Evolutionary conservation across 2,888 invertebrate species (phyloP), one percentile per base, ranked within the genome.

Genomic region (Orthosia incerta): DNA sequence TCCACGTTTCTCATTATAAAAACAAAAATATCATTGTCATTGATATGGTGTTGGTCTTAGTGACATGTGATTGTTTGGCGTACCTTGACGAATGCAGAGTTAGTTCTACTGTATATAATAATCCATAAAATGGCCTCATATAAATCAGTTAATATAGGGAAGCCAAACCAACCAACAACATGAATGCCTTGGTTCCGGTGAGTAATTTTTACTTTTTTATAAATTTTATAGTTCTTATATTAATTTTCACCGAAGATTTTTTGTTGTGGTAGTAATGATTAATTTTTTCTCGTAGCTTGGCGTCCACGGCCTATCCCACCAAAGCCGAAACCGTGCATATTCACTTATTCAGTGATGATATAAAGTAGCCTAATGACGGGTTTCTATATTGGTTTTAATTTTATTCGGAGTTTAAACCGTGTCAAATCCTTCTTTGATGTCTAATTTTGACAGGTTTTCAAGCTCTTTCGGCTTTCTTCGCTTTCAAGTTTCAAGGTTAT

Each of bases 1-100:
- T 39, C 39, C 11, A 56, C 26, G 23, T 50, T 15, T 50, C 13
- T 18, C 56, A 45, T 15, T 39, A 50, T 67, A 2, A 62, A n/a
- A 45, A n/a, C 15, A 15, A 23, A n/a, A 45, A 45, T 65, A 23
- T 23, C n/a, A 23, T 26, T 26, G 16, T 53, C 39, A 45, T n/a
- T 15, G 53, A 55, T 55, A 20, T 55, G 26, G 45, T 69, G 39
- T 63, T 12, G 11, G 4, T 45, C 3, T 23, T 16, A 9, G 1
- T 69, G 18, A 39, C 48, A 70, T 39, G 31, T 18, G 3, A 69
- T 71, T 71, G 71, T 71, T 26, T 59, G 3, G 2, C 20, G 5
- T 11, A 46, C 75, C 56, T 56, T 73, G 64, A 63, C 73, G 23
- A 75, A 73, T 73, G 45, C 0, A 9, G 2, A 56, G 13, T 56